Evolutionary conservation across 2,113 vertebrate species (phyloP).

Genomic region (Montifringilla adamsi): DNA sequence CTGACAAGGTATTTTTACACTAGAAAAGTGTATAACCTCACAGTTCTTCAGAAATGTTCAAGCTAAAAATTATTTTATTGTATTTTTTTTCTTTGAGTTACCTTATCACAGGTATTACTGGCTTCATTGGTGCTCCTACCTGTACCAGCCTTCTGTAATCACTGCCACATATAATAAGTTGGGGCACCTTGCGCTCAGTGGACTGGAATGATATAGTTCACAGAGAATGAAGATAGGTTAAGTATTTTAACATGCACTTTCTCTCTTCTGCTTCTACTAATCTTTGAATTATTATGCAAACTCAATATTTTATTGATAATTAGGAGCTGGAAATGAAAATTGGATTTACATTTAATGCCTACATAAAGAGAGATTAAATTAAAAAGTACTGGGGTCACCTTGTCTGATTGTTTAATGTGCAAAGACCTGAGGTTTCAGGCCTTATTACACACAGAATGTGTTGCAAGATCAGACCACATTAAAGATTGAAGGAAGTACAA

Average conservation of each 20-base stretch:
- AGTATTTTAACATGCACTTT: not conserved
- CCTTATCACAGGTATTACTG: not conserved
- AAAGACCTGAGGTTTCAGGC: not conserved
- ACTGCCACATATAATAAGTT: not conserved
- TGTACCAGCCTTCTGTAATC: not conserved
- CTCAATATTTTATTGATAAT: slow-evolving; percentile 22
- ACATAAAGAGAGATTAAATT: slow-evolving; percentile 5
- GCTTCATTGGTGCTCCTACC: not conserved
- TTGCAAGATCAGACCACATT: not conserved
- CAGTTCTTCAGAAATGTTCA: not conserved
- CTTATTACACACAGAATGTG: not conserved
- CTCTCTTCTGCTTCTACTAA: not conserved
- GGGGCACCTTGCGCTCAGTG: not conserved
- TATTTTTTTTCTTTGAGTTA: not conserved
- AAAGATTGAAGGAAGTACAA: not conserved
- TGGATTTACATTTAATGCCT: slow-evolving; percentile 23
- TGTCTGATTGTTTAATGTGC: not conserved
- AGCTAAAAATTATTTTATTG: not conserved
- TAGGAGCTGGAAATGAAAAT: not conserved
- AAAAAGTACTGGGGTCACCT: not conserved
- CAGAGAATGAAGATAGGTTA: not conserved
- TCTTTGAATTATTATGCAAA: slow-evolving; percentile 17
- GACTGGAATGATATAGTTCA: not conserved
- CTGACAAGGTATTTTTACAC: not conserved
- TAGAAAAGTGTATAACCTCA: not conserved